A percentile compares a stretch with the other conserved stretches of the same genome.
phyloP scores from a whole-genome alignment of 2,888 invertebrate genomes.

The Dasypogon diadema region DNA sequence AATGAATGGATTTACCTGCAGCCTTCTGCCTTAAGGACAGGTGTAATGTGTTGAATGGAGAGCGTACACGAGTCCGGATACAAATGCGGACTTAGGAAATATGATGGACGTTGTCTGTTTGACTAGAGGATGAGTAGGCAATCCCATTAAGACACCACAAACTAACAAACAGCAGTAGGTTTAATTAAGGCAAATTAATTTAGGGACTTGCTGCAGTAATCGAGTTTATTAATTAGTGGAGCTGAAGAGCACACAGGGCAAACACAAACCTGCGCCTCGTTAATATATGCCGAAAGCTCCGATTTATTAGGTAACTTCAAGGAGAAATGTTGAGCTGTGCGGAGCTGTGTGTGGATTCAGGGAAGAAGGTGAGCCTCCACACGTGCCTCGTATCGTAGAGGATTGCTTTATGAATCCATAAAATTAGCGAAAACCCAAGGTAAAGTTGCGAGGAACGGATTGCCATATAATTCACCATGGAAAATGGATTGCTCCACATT shows the following conservation, averaged over 20 bases:
- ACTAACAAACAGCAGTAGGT: slow-evolving; percentile 41
- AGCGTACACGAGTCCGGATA: too few relatives aligned
- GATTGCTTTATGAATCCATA: too few relatives aligned
- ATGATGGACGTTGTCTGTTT: slow-evolving; percentile 29
- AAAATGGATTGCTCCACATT: background rate
- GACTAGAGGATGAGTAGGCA: slow-evolving; percentile 15
- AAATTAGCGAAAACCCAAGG: background rate
- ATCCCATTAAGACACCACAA: slow-evolving; percentile 46
- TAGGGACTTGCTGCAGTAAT: slow-evolving; percentile 39
- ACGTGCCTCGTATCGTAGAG: background rate
- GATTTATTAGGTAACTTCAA: slow-evolving; percentile 44
- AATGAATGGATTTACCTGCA: slow-evolving; percentile 27
- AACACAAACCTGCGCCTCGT: slow-evolving; percentile 18
- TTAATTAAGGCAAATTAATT: slow-evolving; percentile 49
- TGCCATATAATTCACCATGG: slow-evolving; percentile 11
- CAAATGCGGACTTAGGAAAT: background rate
- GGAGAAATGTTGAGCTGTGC: slow-evolving; percentile 30
- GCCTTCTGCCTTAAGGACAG: slow-evolving; percentile 1
- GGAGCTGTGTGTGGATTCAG: slow-evolving; percentile 32
- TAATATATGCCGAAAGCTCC: slow-evolving; percentile 41
- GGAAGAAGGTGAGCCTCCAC: background rate
- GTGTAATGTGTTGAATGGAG: slow-evolving; percentile 9
- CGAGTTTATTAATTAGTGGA: slow-evolving; percentile 51
- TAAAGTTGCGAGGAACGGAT: background rate
- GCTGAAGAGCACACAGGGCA: slow-evolving; percentile 25